Conservation (phyloP, 2,888 invertebrate genomes). For the Steromphala cineraria region DNA sequence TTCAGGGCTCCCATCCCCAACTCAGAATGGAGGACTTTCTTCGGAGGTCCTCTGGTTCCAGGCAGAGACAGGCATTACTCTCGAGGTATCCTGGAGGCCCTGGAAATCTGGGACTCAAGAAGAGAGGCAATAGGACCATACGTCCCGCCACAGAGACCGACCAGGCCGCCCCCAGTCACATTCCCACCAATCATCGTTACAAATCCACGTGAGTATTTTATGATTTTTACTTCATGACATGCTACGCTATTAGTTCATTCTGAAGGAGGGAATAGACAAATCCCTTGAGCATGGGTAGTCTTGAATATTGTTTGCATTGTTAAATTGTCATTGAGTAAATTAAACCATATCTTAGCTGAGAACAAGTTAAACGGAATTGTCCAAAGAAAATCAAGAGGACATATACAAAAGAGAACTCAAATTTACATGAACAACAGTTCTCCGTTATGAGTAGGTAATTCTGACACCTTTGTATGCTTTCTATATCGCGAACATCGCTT, state of each 20-base stretch:
- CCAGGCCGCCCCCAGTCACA: neutral
- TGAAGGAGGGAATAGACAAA: too few species aligned
- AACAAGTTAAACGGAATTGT: too few species aligned
- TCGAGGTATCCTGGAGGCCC: conserved; percentile 57
- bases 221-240: too few species aligned
- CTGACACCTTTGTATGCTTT: neutral
- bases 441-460: neutral
- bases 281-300: too few species aligned
- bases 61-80: conserved; percentile 42
- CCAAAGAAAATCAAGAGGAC: too few species aligned
- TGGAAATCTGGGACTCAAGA: conserved; percentile 62
- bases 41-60: conserved; percentile 54
- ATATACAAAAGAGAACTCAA: too few species aligned
- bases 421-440: too few species aligned
- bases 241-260: too few species aligned
- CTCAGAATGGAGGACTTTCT: conserved; percentile 52
- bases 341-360: too few species aligned
- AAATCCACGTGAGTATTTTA: too few species aligned
- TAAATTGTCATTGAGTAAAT: too few species aligned
- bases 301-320: too few species aligned
- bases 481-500: neutral
- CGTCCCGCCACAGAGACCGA: neutral
- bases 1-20: conserved; percentile 49
- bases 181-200: neutral
- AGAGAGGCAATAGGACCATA: conserved; percentile 45